A percentile compares a stretch with the other conserved stretches of the same genome.
Evolutionary conservation across 2,113 vertebrate species (phyloP).

Genomic region (Festucalex cinctus): DNA sequence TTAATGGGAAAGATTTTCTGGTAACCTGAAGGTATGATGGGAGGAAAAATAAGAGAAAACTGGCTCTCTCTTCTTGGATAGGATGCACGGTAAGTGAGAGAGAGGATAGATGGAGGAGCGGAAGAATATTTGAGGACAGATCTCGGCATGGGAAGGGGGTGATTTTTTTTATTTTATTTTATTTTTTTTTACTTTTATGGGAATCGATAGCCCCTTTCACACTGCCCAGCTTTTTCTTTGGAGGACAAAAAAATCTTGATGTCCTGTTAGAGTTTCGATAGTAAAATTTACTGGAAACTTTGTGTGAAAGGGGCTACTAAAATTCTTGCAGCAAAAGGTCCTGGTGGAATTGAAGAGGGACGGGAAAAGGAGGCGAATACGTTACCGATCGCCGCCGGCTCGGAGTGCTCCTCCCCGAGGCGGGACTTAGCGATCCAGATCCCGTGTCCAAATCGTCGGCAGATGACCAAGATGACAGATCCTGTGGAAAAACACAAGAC

Average conservation of each 20-base stretch:
- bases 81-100: not conserved
- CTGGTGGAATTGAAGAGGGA: not conserved
- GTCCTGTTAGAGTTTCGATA: not conserved
- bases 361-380: not conserved
- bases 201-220: not conserved
- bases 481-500: conserved; percentile 63
- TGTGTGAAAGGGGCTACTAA: too few relatives aligned
- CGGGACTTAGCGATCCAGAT: conserved; percentile 89
- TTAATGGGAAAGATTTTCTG: not conserved
- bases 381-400: conserved; percentile 92
- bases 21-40: not conserved
- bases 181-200: conserved; percentile 31
- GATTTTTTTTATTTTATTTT: too few relatives aligned
- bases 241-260: not conserved
- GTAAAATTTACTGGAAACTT: not conserved
- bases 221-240: not conserved
- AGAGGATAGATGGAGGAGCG: not conserved
- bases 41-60: not conserved
- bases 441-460: conserved; percentile 88
- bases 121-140: not conserved
- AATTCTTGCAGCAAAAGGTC: conserved; percentile 1
- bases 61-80: not conserved
- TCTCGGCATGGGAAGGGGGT: conserved; percentile 17
- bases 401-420: conserved; percentile 89
- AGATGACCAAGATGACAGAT: conserved; percentile 94